phyloP scores from a whole-genome alignment of 2,797 vertebrate genomes.

The Brachymystax lenok region DNA sequence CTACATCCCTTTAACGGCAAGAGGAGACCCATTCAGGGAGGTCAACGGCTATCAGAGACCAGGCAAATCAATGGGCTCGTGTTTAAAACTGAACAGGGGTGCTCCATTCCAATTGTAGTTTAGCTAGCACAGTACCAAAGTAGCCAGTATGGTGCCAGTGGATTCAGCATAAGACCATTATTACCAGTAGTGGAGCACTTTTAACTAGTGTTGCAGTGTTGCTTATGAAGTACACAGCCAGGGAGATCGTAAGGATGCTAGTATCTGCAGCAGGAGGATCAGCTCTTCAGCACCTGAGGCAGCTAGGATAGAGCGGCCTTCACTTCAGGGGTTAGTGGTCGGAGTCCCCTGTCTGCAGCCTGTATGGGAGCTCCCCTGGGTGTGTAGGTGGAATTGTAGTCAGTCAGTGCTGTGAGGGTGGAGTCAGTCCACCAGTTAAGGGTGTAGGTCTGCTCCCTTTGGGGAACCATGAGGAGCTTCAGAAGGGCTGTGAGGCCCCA shows the following conservation, averaged over 20 bases:
- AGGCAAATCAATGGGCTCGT: not conserved
- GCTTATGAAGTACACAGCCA: too few species aligned
- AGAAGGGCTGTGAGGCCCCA: not conserved
- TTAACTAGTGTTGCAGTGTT: too few species aligned
- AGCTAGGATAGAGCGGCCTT: not conserved
- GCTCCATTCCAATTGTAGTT: not conserved
- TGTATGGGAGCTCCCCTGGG: not conserved
- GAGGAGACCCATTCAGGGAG: not conserved
- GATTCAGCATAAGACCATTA: not conserved
- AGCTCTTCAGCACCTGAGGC: too few species aligned
- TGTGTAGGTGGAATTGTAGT: not conserved
- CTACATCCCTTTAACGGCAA: too few species aligned
- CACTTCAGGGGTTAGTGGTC: not conserved
- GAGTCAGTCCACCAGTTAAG: not conserved
- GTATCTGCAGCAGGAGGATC: too few species aligned
- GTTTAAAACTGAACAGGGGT: slow-evolving; percentile 7
- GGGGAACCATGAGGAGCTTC: not conserved
- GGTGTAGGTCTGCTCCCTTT: not conserved
- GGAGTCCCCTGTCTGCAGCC: not conserved
- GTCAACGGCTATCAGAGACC: not conserved
- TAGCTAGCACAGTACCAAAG: not conserved
- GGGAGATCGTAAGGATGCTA: too few species aligned
- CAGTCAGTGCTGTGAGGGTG: not conserved
- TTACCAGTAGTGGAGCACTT: not conserved
- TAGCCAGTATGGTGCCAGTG: not conserved